A percentile compares a stretch with the other conserved stretches of the same genome.
Evolutionary conservation across 2,888 invertebrate genomes (phyloP).

Genomic region (Drosophila lacicola): DNA sequence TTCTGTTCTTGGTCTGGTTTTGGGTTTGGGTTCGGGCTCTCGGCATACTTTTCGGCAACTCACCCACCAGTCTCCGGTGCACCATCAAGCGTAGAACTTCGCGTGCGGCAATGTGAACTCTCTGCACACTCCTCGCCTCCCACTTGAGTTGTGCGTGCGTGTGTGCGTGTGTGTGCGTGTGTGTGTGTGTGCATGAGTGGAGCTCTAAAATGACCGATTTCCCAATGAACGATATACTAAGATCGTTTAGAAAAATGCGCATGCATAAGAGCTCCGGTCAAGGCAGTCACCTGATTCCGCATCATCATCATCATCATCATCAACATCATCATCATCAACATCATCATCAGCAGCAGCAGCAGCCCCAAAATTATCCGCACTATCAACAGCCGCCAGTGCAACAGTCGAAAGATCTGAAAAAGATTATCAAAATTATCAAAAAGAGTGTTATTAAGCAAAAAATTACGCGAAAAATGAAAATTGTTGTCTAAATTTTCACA

Average conservation of each 20-base stretch:
- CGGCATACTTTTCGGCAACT: constrained; percentile 76
- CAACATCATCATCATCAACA: constrained; percentile 19
- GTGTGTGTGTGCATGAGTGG: constrained; percentile 13
- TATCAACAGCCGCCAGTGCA: constrained; percentile 37
- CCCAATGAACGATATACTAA: constrained; percentile 74
- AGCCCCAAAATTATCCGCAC: constrained; percentile 22
- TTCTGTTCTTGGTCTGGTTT: constrained; percentile 12
- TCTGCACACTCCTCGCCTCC: constrained; percentile 5
- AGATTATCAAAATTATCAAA: constrained; percentile 77
- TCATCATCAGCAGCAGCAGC: constrained; percentile 13
- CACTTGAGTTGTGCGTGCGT: not conserved
- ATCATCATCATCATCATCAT: constrained; percentile 28
- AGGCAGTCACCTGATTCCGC: constrained; percentile 33
- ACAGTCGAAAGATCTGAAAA: constrained; percentile 71
- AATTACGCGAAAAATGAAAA: constrained; percentile 72
- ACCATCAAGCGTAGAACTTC: constrained; percentile 78
- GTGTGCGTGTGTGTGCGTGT: constrained; percentile 4
- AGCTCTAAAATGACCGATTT: constrained; percentile 71
- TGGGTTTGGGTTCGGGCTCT: constrained; percentile 60
- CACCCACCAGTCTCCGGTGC: constrained; percentile 83
- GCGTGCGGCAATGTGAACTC: constrained; percentile 67
- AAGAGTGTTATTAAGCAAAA: constrained; percentile 76
- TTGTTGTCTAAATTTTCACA: constrained; percentile 59
- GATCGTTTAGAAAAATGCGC: constrained; percentile 80
- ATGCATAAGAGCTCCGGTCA: constrained; percentile 66